Evolutionary conservation across 2,888 invertebrate species (phyloP).

Genomic region (Diadromus collaris): DNA sequence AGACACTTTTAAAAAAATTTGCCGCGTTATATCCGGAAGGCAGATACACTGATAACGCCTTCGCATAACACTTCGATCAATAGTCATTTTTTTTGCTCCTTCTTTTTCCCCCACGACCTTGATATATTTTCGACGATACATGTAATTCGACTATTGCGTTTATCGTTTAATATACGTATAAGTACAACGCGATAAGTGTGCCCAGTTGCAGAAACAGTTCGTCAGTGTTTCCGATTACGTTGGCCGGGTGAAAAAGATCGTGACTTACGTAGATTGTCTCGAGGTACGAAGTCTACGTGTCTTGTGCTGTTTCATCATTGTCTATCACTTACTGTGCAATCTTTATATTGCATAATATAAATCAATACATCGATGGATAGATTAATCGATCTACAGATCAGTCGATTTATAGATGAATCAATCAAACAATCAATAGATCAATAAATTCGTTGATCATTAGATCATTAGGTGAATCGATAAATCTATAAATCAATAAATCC

Average conservation of each 20-base stretch:
- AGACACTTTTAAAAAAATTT: neutral
- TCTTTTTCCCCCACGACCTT: neutral
- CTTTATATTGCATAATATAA: neutral
- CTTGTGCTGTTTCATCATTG: neutral
- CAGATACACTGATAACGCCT: neutral
- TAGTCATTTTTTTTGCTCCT: neutral
- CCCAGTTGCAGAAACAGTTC: neutral
- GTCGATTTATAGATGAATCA: no score
- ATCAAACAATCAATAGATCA: no score
- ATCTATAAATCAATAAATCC: no score
- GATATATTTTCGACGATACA: neutral
- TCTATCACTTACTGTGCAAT: neutral
- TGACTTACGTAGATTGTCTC: constrained; percentile 17
- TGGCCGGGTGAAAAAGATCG: constrained; percentile 10
- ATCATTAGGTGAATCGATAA: no score
- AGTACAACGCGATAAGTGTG: neutral
- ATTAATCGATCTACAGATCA: no score
- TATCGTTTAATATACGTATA: neutral
- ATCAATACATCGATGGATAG: no score
- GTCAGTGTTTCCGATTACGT: constrained; percentile 17
- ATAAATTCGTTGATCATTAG: no score
- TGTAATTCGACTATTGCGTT: neutral
- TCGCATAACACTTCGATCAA: no score
- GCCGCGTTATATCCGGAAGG: neutral
- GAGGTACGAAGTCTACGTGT: constrained; percentile 46